Evolutionary conservation across 2,888 invertebrate genomes (phyloP).

Genomic region (Thymelicus acteon): DNA sequence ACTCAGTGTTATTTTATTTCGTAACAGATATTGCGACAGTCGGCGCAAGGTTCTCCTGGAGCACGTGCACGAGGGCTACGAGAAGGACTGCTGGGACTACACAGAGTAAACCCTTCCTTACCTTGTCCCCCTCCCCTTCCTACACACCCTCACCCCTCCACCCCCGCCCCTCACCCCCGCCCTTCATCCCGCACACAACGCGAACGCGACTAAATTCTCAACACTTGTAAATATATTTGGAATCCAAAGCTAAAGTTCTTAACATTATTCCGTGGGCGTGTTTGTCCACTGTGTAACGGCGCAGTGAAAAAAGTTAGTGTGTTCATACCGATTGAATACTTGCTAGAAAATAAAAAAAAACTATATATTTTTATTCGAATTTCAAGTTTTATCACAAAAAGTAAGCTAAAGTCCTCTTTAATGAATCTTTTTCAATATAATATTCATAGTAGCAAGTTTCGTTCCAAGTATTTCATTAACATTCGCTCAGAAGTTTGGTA

Average conservation of each 20-base stretch:
- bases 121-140: constrained; percentile 32
- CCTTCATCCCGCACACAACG: constrained; percentile 47
- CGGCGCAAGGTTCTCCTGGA: constrained; percentile 97
- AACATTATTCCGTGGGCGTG: constrained; percentile 35
- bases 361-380: constrained; percentile 1
- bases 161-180: constrained; percentile 44
- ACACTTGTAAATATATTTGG: constrained; percentile 26
- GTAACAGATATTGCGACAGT: constrained; percentile 97
- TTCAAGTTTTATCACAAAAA: constrained; percentile 7
- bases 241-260: constrained; percentile 17
- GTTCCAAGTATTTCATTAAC: neutral
- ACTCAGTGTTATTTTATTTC: constrained; percentile 45
- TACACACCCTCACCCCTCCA: constrained; percentile 40
- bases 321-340: neutral
- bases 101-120: constrained; percentile 87
- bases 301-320: neutral
- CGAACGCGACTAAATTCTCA: constrained; percentile 37
- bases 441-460: neutral
- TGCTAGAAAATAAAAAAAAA: constrained; percentile 3
- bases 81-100: constrained; percentile 99
- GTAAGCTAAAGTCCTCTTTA: neutral
- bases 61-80: constrained; percentile 99
- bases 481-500: neutral
- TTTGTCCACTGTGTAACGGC: neutral
- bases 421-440: neutral